Evolutionary conservation across 1,140 invertebrate genomes (phyloP).

Genomic region (Ptiloglossa arizonensis): DNA sequence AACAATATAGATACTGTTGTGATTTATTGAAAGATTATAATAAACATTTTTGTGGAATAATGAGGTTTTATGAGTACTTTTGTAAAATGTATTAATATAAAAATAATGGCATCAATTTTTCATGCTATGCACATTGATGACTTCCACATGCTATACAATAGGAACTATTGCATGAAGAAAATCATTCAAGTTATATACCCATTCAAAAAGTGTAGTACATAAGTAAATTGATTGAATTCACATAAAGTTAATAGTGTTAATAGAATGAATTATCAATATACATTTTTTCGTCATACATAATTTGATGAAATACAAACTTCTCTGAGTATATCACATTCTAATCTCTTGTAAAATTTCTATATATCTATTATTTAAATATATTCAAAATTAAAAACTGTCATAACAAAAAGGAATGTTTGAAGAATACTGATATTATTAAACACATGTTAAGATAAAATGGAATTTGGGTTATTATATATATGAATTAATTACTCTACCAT

Average conservation of each 20-base stretch:
- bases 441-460: background rate
- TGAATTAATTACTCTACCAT: conserved; percentile 6
- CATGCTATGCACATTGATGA: background rate
- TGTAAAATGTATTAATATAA: too few relatives aligned
- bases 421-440: background rate
- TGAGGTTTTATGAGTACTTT: too few relatives aligned
- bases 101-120: background rate
- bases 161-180: background rate
- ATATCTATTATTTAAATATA: background rate
- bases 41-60: too few relatives aligned
- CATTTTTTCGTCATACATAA: background rate
- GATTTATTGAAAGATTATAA: too few relatives aligned
- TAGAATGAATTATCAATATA: conserved; percentile 9
- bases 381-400: background rate
- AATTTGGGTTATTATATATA: background rate
- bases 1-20: too few relatives aligned
- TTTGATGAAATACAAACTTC: background rate
- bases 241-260: conserved; percentile 15
- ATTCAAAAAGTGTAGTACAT: background rate
- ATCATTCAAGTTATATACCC: conserved; percentile 16
- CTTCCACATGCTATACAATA: conserved; percentile 12
- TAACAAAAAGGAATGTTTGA: background rate
- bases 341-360: background rate
- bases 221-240: background rate
- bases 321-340: background rate